Base-by-base conservation (phyloP, 2,888 invertebrate genomes). In the Sphaerophoria rueppellii region DNA sequence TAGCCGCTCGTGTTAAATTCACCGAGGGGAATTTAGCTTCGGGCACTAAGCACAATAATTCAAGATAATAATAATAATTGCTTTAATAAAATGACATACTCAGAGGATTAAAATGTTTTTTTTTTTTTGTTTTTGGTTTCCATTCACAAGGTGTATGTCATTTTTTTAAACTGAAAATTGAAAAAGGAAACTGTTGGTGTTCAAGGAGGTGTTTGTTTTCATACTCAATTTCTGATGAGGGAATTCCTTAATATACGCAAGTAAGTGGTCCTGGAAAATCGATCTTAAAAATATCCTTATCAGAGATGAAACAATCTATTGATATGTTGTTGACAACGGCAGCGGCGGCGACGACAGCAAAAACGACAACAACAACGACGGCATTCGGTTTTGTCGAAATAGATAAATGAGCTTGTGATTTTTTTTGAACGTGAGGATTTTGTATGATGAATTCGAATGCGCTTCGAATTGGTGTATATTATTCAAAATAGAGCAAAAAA, bases 1-100 rank as follows among this genome's bases (percentile, higher is more conserved):
- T 83, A 80, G 80, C 70, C 75, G 79, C 75, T 79, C 70, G 80
- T 80, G 80, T 65, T 74, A 55, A 82, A 78, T 78, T 61, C 65
- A 35, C 71, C 70, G 71, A 75, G 71, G 71, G 83, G 71, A 80
- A 71, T 50, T 35, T 60, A 82, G 80, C 74, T 75, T 37, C 63
- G 52, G 60, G 79, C 80, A 72, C 55, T 67, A 60, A 70, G 71
- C 58, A 75, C 63, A 75, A 65, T 71, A 40, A 71, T 79, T 54
- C 65, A 60, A 55, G 75, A 79, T 67, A 80, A 65, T 74, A 75
- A 79, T 79, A 61, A 61, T 63, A 46, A 67, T 65, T 63, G 1
- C 1, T 43, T 46, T 69, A 37, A 67, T 35, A 34, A 32, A 14
- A n/a, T 35, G 5, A 4, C 24, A 11, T 52, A 48, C 16, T 50